Percentiles rank a stretch among this genome's conserved stretches.
Evolutionary conservation across 2,888 invertebrate genomes (phyloP).

Genomic region (Gymnoscelis rufifasciata): DNA sequence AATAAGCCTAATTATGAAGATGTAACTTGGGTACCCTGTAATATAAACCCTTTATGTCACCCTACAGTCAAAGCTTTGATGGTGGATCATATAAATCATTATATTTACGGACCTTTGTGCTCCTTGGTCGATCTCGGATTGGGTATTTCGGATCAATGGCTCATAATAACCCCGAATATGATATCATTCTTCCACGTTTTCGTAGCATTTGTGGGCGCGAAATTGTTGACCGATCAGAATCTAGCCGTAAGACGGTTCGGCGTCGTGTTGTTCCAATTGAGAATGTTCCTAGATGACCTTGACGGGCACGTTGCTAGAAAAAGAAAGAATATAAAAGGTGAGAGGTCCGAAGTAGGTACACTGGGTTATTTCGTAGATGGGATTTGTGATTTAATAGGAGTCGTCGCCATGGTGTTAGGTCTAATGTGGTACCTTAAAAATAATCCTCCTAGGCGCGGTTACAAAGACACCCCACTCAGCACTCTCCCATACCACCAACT

Average conservation of each 20-base stretch:
- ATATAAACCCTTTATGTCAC: slow-evolving; percentile 86
- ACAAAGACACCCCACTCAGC: slow-evolving; percentile 81
- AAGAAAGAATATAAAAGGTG: slow-evolving; percentile 85
- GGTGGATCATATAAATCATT: slow-evolving; percentile 91
- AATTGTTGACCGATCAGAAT: slow-evolving; percentile 85
- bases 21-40: slow-evolving; percentile 82
- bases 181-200: slow-evolving; percentile 90
- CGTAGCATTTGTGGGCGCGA: slow-evolving; percentile 86
- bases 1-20: slow-evolving; percentile 65
- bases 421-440: slow-evolving; percentile 83
- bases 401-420: slow-evolving; percentile 84
- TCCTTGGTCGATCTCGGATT: slow-evolving; percentile 83
- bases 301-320: slow-evolving; percentile 92
- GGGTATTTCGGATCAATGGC: slow-evolving; percentile 79
- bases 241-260: slow-evolving; percentile 85
- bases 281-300: slow-evolving; percentile 90
- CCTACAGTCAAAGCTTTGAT: slow-evolving; percentile 91
- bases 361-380: slow-evolving; percentile 91
- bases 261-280: slow-evolving; percentile 86
- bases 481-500: slow-evolving; percentile 72
- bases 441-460: slow-evolving; percentile 86
- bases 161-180: slow-evolving; percentile 88
- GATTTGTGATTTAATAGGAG: slow-evolving; percentile 88
- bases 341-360: slow-evolving; percentile 88
- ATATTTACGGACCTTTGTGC: slow-evolving; percentile 89